Evolutionary conservation across 2,113 vertebrate genomes (phyloP), one percentile per base, ranked within the genome.

Genomic region (Paracanthobrama guichenoti): DNA sequence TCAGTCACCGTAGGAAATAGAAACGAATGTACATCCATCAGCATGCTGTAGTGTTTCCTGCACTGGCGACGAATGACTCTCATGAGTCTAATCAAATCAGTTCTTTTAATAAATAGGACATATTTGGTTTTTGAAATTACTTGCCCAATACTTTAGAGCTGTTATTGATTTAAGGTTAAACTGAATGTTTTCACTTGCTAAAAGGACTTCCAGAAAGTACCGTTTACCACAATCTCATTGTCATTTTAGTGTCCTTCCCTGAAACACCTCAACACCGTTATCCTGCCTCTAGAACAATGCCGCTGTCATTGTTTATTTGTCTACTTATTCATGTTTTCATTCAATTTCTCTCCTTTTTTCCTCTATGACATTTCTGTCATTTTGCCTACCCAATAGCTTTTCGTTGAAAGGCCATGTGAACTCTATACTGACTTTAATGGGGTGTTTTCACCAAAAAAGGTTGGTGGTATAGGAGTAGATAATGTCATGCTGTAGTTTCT

Each of bases 391-490:
- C 94, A 86, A 92, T 94, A 97, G 95, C 94, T 94, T 92, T 96
- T 96, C 88, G 89, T 90, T 92, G 93, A 95, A 94, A 96, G 93
- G 92, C 93, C 95, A 87, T 98, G 96, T 93, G 96, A 97, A 93
- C 95, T 98, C 91, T 96, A 96, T 96, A 93, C 97, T 90, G 96
- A 98, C 93, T 96, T 96, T 94, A 95, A 87, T 93, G 96, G 96
- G 94, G 95, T 96, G 81, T 97, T 99, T 95, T 97, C 95, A 91
- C 95, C 95, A 8, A 96, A 96, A 93, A 96, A 98, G 95, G 96
- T 96, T 96, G 93, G 95, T 97, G 90, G 62, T 83, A 84, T 86
- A 72, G 84, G 35, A 31, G 8, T 88, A 83, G 77, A 84, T 42
- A 64, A 24, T 64, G 35, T 78, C 75, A 22, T 82, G 46, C 35